A percentile compares a stretch with the other conserved stretches of the same genome.
These are phyloP conservation scores for Pharmacophagus antenor DNA, from an alignment of 2,888 invertebrate species.

Conservation along the genomic window DNA sequence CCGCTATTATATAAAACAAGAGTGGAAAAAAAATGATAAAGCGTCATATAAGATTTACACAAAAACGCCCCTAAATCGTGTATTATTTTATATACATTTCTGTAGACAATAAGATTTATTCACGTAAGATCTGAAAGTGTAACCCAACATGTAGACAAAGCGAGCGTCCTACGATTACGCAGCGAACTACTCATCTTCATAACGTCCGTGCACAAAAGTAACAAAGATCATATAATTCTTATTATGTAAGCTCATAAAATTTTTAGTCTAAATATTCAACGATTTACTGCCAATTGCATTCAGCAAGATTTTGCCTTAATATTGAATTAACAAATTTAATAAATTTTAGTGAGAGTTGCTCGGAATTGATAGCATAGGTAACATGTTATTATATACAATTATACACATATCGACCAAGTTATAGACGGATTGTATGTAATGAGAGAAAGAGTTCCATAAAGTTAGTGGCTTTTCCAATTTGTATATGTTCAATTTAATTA, in stretches of 20 bases:
- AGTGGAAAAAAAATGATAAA: too few relatives aligned
- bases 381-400: slow-evolving; percentile 30
- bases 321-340: slow-evolving; percentile 22
- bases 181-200: not conserved
- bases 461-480: slow-evolving; percentile 7
- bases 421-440: slow-evolving; percentile 1
- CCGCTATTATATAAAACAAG: too few relatives aligned
- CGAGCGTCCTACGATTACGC: not conserved
- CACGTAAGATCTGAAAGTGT: too few relatives aligned
- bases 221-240: slow-evolving; percentile 8
- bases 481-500: slow-evolving; percentile 1
- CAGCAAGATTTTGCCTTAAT: slow-evolving; percentile 20
- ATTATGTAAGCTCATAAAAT: slow-evolving; percentile 6
- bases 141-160: too few relatives aligned
- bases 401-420: slow-evolving; percentile 23
- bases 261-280: slow-evolving; percentile 12
- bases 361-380: slow-evolving; percentile 42
- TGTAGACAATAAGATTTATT: too few relatives aligned
- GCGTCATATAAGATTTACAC: too few relatives aligned
- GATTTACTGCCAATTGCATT: slow-evolving; percentile 28
- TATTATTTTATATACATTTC: too few relatives aligned
- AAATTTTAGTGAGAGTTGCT: slow-evolving; percentile 34
- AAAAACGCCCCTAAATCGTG: too few relatives aligned
- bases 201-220: not conserved
- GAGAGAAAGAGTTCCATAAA: not conserved